These are phyloP conservation scores for Hydractinia symbiolongicarpus DNA, from an alignment of 30 jellyfish, hydroid and myxozoan genomes.

Conservation along the genomic window DNA sequence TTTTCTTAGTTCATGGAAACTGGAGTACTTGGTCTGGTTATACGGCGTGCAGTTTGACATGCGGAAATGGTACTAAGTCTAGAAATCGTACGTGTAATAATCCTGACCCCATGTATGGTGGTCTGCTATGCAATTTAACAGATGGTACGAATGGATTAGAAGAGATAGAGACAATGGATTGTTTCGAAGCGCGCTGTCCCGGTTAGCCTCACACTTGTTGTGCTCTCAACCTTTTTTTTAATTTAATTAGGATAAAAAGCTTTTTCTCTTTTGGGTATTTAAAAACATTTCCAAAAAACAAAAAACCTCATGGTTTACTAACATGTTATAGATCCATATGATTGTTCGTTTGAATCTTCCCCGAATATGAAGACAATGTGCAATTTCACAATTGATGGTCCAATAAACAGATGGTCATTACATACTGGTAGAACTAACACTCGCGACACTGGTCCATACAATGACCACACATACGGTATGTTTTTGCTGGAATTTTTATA, in stretches of 20 bases:
- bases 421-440: neutral
- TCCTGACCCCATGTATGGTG: neutral
- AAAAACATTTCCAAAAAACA: too few relatives aligned
- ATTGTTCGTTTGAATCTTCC: neutral
- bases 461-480: constrained; percentile 3
- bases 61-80: neutral
- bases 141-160: neutral
- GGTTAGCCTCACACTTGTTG: neutral
- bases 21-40: neutral
- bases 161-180: neutral
- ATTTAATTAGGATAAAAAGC: too few relatives aligned
- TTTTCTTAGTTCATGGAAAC: neutral
- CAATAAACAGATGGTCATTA: constrained; percentile 2
- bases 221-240: too few relatives aligned
- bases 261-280: too few relatives aligned
- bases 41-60: neutral
- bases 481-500: neutral
- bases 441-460: neutral
- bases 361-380: neutral
- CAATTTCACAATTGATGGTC: neutral
- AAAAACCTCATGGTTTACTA: too few relatives aligned
- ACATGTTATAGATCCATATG: neutral
- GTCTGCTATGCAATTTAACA: neutral
- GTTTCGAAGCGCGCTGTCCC: neutral
- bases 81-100: neutral